phyloP scores from a whole-genome alignment of 2,797 vertebrate species.

The Apodemus agrarius region DNA sequence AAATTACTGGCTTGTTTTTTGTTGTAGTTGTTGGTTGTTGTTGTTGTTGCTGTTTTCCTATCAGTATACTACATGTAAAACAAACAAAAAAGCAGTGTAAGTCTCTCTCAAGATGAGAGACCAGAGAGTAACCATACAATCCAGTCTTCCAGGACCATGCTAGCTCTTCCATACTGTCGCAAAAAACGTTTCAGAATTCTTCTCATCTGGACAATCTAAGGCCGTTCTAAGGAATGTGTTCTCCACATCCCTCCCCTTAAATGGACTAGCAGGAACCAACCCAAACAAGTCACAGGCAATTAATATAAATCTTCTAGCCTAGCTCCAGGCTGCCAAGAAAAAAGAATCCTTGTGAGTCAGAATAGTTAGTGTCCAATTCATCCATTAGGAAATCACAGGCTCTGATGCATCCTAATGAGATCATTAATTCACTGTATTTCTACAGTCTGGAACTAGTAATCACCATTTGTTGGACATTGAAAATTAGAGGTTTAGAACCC shows the following conservation, averaged over 20 bases:
- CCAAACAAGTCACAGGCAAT: not conserved
- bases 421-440: not conserved
- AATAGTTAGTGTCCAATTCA: slow-evolving; percentile 12
- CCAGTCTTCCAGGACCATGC: not conserved
- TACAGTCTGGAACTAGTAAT: not conserved
- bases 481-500: not conserved
- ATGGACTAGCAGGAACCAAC: slow-evolving; percentile 27
- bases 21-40: not conserved
- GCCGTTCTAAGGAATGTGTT: not conserved
- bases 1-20: not conserved
- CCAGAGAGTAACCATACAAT: not conserved
- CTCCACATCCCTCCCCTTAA: not conserved
- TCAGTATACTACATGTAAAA: not conserved
- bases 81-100: not conserved
- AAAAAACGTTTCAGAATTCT: not conserved
- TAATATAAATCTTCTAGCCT: not conserved
- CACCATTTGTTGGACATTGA: not conserved
- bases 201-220: not conserved
- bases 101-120: not conserved
- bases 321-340: slow-evolving; percentile 3
- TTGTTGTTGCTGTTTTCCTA: not conserved
- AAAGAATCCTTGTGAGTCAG: slow-evolving; percentile 24
- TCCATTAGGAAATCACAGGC: slow-evolving; percentile 7
- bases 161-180: not conserved
- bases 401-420: not conserved